Conservation (phyloP, 2,797 vertebrate species). For the Lutjanus campechanus region DNA sequence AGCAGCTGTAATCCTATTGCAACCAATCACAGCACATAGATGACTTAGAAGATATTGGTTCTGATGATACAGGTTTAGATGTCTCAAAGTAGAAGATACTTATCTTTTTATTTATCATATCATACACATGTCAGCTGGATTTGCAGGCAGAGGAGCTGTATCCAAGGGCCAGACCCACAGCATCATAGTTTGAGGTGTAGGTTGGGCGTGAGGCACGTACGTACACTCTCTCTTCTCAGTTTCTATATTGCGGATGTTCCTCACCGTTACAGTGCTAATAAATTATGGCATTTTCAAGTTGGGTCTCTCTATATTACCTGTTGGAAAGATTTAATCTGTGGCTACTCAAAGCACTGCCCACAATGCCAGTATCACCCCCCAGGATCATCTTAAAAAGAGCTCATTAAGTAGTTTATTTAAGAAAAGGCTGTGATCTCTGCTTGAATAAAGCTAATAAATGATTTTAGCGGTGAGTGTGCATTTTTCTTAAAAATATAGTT, state of each 20-base stretch:
- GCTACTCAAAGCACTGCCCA: neutral
- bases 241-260: conserved; percentile 14
- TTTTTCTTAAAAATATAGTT: conserved; percentile 17
- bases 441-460: conserved; percentile 1
- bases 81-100: too few species aligned
- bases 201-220: neutral
- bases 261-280: neutral
- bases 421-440: conserved; percentile 17
- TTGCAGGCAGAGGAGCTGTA: too few species aligned
- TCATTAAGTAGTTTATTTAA: conserved; percentile 11
- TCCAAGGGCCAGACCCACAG: too few species aligned
- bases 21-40: too few species aligned
- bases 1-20: too few species aligned
- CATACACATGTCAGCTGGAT: too few species aligned
- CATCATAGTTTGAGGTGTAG: too few species aligned
- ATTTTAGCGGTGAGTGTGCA: conserved; percentile 5
- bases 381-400: neutral
- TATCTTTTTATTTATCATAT: too few species aligned
- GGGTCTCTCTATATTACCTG: neutral
- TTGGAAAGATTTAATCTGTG: conserved; percentile 31
- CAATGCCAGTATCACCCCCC: neutral
- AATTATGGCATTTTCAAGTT: conserved; percentile 21
- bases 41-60: too few species aligned
- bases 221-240: neutral
- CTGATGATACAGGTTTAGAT: too few species aligned